A percentile compares a stretch with the other conserved stretches of the same genome.
Evolutionary conservation across 2,797 vertebrate species (phyloP).

Genomic region (Enteromius unitaeniatus): DNA sequence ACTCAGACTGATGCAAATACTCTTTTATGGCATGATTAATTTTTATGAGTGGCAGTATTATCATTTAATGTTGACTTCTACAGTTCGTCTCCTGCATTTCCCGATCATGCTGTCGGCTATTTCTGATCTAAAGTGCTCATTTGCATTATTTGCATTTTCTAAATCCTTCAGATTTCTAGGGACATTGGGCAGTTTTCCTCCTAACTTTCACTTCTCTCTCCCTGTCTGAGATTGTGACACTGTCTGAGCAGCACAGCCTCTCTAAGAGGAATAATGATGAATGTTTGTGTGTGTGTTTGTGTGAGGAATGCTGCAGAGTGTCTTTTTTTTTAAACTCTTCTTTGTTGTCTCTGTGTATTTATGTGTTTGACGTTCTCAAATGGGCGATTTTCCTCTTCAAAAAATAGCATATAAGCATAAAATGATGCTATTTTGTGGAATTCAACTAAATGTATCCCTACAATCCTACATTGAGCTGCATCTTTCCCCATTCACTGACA

Average conservation of each 20-base stretch:
- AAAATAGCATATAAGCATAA: neutral
- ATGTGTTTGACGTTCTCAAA: neutral
- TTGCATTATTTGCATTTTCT: constrained; percentile 27
- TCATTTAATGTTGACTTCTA: neutral
- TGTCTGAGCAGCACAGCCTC: constrained; percentile 11
- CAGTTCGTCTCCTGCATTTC: neutral
- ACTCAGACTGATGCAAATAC: neutral
- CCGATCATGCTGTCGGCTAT: neutral
- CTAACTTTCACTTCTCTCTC: constrained; percentile 6
- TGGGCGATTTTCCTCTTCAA: neutral
- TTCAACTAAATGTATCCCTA: neutral
- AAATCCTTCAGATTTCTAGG: constrained; percentile 1
- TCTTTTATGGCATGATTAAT: neutral
- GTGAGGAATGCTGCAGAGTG: constrained; percentile 7
- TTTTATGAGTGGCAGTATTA: neutral
- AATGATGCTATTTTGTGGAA: neutral
- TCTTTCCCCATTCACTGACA: neutral
- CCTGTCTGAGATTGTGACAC: neutral
- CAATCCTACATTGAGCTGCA: neutral
- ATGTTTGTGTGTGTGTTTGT: neutral
- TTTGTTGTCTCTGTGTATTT: neutral
- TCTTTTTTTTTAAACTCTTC: neutral
- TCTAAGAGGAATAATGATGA: constrained; percentile 40
- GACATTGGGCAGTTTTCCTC: neutral
- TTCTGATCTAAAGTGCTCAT: neutral